These are phyloP conservation scores for Bruchidius siliquastri DNA, from an alignment of 2,888 invertebrate species.

Conservation along the genomic window DNA sequence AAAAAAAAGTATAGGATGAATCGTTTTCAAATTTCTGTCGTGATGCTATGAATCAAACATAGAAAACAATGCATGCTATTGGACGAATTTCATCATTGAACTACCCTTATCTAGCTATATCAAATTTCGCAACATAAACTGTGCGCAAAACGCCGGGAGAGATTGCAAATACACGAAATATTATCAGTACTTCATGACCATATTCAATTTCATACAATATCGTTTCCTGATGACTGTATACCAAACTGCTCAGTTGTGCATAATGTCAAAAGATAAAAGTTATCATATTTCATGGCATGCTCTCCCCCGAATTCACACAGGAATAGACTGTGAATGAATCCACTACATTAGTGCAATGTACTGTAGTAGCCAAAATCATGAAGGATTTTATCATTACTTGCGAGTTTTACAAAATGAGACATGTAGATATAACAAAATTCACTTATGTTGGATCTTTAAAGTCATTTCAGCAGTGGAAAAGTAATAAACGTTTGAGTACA, in stretches of 20 bases:
- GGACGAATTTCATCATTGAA: background rate
- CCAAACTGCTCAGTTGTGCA: background rate
- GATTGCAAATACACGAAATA: background rate
- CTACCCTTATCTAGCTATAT: background rate
- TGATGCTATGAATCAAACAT: too few species aligned
- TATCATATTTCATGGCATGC: background rate
- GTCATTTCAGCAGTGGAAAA: too few species aligned
- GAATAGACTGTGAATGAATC: background rate
- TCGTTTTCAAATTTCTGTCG: too few species aligned
- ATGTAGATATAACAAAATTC: too few species aligned
- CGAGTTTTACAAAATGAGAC: too few species aligned
- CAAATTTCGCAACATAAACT: background rate
- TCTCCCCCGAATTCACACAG: background rate
- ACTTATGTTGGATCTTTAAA: too few species aligned
- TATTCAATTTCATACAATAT: background rate
- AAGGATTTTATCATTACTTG: too few species aligned
- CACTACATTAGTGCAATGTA: background rate
- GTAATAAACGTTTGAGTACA: too few species aligned
- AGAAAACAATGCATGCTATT: too few species aligned
- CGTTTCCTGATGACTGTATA: background rate
- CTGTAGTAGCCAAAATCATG: background rate
- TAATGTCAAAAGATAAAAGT: background rate
- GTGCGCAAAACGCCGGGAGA: background rate
- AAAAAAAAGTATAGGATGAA: too few species aligned
- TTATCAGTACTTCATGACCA: background rate